Percentiles rank a stretch among this genome's conserved stretches.
phyloP scores from a whole-genome alignment of 2,888 invertebrate genomes.

The Parnassius mnemosyne region DNA sequence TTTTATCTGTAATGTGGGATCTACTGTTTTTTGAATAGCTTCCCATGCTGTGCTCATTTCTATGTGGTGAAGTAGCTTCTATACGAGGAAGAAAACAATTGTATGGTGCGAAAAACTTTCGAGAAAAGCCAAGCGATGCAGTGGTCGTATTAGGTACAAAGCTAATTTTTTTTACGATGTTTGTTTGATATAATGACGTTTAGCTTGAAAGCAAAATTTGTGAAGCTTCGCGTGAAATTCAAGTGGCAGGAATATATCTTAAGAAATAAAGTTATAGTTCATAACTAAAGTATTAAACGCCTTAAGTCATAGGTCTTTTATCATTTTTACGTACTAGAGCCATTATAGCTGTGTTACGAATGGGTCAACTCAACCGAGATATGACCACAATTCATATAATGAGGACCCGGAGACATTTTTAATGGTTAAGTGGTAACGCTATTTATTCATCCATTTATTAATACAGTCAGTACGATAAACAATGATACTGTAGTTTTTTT shows the following conservation, averaged over 20 bases:
- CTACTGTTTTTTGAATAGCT: neutral
- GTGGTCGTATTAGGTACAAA: slow-evolving; percentile 41
- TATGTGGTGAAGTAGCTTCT: neutral
- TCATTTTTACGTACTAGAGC: too few species aligned
- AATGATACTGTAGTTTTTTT: too few species aligned
- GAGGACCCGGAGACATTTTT: too few species aligned
- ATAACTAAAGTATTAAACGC: too few species aligned
- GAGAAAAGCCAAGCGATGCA: slow-evolving; percentile 58
- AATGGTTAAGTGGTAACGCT: too few species aligned
- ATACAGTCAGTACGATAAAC: too few species aligned
- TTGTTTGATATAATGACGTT: slow-evolving; percentile 39
- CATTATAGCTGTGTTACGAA: too few species aligned
- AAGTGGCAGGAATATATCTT: slow-evolving; percentile 45
- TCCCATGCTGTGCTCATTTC: slow-evolving; percentile 10
- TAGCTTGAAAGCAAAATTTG: slow-evolving; percentile 42
- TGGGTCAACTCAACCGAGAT: too few species aligned
- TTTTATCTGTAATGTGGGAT: neutral
- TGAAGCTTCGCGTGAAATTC: slow-evolving; percentile 37
- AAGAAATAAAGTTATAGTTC: too few species aligned
- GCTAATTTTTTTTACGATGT: slow-evolving; percentile 24
- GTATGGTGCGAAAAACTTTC: slow-evolving; percentile 6
- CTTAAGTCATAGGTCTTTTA: too few species aligned
- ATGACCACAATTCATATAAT: too few species aligned
- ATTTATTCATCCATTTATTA: too few species aligned
- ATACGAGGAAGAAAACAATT: slow-evolving; percentile 5